These are phyloP conservation scores for Heliconius himera DNA, from an alignment of 1,140 invertebrate genomes.

Conservation along the genomic window DNA sequence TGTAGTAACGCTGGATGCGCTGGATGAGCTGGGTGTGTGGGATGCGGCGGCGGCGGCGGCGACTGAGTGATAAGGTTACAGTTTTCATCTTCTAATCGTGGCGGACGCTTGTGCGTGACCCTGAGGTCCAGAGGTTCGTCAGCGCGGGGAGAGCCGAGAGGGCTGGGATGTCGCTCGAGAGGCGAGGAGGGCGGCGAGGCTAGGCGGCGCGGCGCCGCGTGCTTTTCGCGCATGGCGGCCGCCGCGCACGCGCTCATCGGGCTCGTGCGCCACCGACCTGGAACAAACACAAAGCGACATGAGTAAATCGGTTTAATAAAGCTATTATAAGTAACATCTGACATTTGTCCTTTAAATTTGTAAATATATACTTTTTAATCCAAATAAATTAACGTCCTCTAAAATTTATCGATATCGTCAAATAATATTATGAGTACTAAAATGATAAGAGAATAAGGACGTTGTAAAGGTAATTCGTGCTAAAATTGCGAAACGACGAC, in stretches of 20 bases:
- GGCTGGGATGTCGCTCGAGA: slow-evolving; percentile 60
- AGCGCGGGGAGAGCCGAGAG: slow-evolving; percentile 74
- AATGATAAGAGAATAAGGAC: slow-evolving; percentile 31
- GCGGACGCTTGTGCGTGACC: slow-evolving; percentile 89
- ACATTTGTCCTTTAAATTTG: too few relatives aligned
- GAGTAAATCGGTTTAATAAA: background rate
- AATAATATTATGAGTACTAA: background rate
- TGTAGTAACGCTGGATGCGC: slow-evolving; percentile 74
- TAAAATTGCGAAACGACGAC: slow-evolving; percentile 64
- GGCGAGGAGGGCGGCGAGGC: slow-evolving; percentile 72
- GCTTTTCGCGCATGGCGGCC: slow-evolving; percentile 80
- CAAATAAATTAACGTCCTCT: background rate
- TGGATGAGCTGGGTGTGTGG: slow-evolving; percentile 73
- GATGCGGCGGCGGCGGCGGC: slow-evolving; percentile 82
- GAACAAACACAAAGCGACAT: slow-evolving; percentile 48
- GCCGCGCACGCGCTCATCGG: slow-evolving; percentile 80
- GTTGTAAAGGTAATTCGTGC: slow-evolving; percentile 56
- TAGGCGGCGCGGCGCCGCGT: slow-evolving; percentile 80
- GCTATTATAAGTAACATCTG: background rate
- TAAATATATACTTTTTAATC: background rate
- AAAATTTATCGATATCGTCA: background rate
- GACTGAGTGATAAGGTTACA: slow-evolving; percentile 84
- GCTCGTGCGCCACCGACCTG: slow-evolving; percentile 80
- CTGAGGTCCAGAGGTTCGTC: slow-evolving; percentile 92
- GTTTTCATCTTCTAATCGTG: slow-evolving; percentile 88